Base-by-base conservation (phyloP, 2,797 vertebrate species). In the Microctenopoma steveboyesi region DNA sequence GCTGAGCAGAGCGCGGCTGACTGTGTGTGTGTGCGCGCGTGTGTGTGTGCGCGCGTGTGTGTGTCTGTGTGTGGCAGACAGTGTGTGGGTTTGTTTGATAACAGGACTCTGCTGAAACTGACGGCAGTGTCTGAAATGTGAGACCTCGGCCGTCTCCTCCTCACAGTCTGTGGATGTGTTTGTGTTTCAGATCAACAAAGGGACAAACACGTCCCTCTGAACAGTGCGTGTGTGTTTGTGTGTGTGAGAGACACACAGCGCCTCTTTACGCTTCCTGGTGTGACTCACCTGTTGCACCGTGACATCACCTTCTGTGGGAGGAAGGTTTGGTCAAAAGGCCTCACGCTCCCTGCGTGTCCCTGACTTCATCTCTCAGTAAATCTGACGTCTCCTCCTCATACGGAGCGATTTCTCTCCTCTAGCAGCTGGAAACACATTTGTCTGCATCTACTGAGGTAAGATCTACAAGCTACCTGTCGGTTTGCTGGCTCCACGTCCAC, bases 61-160 rank as follows among this genome's bases (percentile, higher is more conserved):
- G 57, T 72, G 53, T 66, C 55, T 22, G 22, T 22, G 22, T 58
- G 37, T 11, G 48, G 65, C 53, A 78, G 74, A 67, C 56, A 64
- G 65, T 68, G 68, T 67, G 59, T 63, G 77, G 48, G 73, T 73
- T 69, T 81, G 77, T 84, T 83, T 88, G 69, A 81, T 88, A 80
- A 86, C 88, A 74, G 72, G 73, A 40, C 53, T 81, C 61, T 84
- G 85, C 72, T 77, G 74, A 88, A 91, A 88, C 81, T 88, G 78
- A 88, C 84, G 76, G 76, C 60, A 50, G 22, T 49, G 84, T 79
- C 79, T 86, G 85, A 92, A 85, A 92, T 86, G 46, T 69, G 80
- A 89, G 74, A 72, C 64, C 8, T 73, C 40, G 67, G 60, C 5
- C 64, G 39, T 61, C 46, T 70, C 37, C 4, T 56, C 0, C 25